Percentiles rank a stretch among this genome's conserved stretches.
Conservation (phyloP, 2,888 invertebrate genomes). For the Adelognathus sp. region DNA sequence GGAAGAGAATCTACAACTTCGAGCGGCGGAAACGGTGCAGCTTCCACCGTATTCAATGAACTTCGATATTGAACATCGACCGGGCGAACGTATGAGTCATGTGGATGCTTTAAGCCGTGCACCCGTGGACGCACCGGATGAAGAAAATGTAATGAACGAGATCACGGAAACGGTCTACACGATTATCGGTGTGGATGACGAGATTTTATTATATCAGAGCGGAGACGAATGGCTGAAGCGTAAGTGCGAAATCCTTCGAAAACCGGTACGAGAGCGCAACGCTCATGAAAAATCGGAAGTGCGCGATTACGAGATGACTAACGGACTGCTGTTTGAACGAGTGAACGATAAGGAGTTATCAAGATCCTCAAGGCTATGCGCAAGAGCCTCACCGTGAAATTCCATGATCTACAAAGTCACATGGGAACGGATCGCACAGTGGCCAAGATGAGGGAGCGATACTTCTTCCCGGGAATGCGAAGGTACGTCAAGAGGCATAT, state of each 20-base stretch:
- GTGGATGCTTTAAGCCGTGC: conserved; percentile 59
- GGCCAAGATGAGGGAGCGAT: not conserved
- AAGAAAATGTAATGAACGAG: not conserved
- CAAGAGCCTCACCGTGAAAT: too few species aligned
- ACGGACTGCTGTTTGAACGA: not conserved
- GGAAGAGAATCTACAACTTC: too few species aligned
- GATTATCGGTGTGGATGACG: conserved; percentile 7
- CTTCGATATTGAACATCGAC: conserved; percentile 56
- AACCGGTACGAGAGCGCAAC: not conserved
- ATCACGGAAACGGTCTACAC: conserved; percentile 22
- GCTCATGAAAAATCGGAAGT: not conserved
- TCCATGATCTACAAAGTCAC: conserved; percentile 10
- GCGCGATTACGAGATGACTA: not conserved
- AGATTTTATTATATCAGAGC: not conserved
- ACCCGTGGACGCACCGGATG: conserved; percentile 16
- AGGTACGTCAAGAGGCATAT: conserved; percentile 31
- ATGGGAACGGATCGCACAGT: conserved; percentile 4
- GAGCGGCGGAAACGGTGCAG: too few species aligned
- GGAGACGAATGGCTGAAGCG: not conserved
- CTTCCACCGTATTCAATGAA: too few species aligned
- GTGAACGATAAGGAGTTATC: conserved; percentile 20
- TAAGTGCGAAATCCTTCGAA: conserved; percentile 6
- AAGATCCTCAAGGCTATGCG: too few species aligned
- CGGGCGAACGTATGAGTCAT: conserved; percentile 54
- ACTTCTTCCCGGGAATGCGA: not conserved